These are phyloP conservation scores for Cricetomys ansorgei DNA, from an alignment of 2,113 vertebrate genomes.

Conservation along the genomic window DNA sequence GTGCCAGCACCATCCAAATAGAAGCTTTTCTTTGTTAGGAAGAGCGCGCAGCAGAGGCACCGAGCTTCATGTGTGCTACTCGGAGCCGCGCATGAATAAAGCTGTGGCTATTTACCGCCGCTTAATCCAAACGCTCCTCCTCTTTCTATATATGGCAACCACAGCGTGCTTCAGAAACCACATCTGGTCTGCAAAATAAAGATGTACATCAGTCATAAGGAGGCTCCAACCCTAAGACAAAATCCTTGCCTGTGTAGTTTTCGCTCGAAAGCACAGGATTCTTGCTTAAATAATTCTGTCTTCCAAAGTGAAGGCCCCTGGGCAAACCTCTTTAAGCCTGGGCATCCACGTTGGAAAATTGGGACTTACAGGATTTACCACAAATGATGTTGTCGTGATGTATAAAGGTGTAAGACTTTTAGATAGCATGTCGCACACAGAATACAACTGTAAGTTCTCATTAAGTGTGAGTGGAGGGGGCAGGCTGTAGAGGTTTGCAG, in stretches of 20 bases:
- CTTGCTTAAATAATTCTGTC: background rate
- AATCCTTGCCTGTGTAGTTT: background rate
- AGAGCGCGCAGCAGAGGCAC: background rate
- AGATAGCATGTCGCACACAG: background rate
- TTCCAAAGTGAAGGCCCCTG: background rate
- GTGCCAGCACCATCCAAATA: slow-evolving; percentile 47
- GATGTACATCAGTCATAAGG: background rate
- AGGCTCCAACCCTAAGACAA: background rate
- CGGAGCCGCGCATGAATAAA: slow-evolving; percentile 36
- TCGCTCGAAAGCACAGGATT: background rate
- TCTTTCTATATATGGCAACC: slow-evolving; percentile 37
- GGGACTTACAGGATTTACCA: background rate
- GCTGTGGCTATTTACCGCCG: slow-evolving; percentile 41
- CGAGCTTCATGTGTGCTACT: background rate
- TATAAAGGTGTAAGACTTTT: slow-evolving; percentile 21
- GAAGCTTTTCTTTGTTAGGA: slow-evolving; percentile 51
- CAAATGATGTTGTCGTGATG: background rate
- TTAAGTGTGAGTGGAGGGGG: background rate
- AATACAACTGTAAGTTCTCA: background rate
- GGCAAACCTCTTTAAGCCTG: background rate
- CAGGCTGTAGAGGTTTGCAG: background rate
- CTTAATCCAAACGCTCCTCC: background rate
- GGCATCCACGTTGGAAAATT: background rate
- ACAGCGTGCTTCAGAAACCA: background rate
- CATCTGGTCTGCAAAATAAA: slow-evolving; percentile 62